These are phyloP conservation scores for Dasypolia templi DNA, from an alignment of 2,888 invertebrate genomes.

Conservation along the genomic window DNA sequence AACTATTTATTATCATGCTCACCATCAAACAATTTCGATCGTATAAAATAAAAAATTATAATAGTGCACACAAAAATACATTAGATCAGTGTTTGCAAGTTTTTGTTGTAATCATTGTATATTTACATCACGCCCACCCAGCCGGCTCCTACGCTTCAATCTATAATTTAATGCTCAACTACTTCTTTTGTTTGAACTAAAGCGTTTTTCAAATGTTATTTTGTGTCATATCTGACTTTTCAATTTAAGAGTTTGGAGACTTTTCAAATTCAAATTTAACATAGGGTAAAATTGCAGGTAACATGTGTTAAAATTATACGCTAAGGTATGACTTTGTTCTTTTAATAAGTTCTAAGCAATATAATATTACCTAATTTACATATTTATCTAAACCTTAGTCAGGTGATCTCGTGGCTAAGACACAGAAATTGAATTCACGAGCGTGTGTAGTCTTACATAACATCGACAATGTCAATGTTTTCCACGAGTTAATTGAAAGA, in stretches of 20 bases:
- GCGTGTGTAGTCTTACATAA: conserved; percentile 16
- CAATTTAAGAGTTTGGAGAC: conserved; percentile 16
- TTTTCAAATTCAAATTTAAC: too few relatives aligned
- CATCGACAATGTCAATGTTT: conserved; percentile 32
- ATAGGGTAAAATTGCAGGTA: too few relatives aligned
- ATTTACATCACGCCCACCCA: conserved; percentile 76
- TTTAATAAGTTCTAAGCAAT: not conserved
- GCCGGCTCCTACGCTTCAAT: conserved; percentile 64
- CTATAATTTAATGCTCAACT: conserved; percentile 71
- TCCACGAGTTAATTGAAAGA: conserved; percentile 11
- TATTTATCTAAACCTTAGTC: not conserved
- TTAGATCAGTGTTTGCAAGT: conserved; percentile 42
- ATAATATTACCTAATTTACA: too few relatives aligned
- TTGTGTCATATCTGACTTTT: conserved; percentile 12
- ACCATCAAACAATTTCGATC: conserved; percentile 3
- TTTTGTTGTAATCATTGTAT: conserved; percentile 67
- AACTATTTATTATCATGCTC: not conserved
- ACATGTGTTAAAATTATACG: too few relatives aligned
- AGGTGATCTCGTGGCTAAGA: not conserved
- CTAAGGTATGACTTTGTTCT: not conserved
- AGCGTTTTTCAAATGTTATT: conserved; percentile 36
- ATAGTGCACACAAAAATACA: conserved; percentile 47
- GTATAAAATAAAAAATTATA: conserved; percentile 8
- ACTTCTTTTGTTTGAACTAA: conserved; percentile 61
- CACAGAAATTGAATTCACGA: conserved; percentile 1